These are phyloP conservation scores for Lophochroa leadbeateri DNA, from an alignment of 2,113 vertebrate genomes.

Conservation along the genomic window DNA sequence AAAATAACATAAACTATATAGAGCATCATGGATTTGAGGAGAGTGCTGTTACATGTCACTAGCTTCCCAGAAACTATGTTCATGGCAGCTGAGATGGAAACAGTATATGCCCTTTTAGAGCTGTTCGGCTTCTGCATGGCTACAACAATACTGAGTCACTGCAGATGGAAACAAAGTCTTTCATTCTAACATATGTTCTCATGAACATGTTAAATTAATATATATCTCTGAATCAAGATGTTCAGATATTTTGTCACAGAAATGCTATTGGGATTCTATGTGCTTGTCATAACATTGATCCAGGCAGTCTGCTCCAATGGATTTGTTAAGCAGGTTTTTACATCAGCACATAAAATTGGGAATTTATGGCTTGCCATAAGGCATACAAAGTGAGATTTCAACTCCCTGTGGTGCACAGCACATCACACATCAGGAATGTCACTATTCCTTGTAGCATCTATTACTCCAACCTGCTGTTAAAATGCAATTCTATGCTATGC, in stretches of 20 bases:
- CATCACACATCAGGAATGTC: constrained; percentile 39
- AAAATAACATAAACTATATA: not conserved
- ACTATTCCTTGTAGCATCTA: constrained; percentile 40
- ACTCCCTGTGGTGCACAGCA: constrained; percentile 44
- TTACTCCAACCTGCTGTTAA: constrained; percentile 63
- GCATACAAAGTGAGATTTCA: constrained; percentile 50
- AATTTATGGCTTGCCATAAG: constrained; percentile 62
- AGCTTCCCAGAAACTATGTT: not conserved
- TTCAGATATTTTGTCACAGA: not conserved
- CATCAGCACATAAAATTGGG: constrained; percentile 54
- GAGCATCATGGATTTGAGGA: not conserved
- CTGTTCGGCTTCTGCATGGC: not conserved
- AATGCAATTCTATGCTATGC: constrained; percentile 50
- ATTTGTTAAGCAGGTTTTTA: constrained; percentile 64
- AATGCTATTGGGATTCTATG: not conserved
- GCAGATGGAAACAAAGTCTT: not conserved
- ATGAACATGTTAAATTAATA: not conserved
- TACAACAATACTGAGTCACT: not conserved
- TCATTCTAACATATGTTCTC: not conserved
- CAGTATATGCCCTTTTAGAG: not conserved
- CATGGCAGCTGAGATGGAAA: not conserved
- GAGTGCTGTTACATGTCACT: not conserved
- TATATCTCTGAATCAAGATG: not conserved
- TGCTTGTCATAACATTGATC: constrained; percentile 63
- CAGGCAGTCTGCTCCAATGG: constrained; percentile 46